Percentiles rank a stretch among this genome's conserved stretches.
These are phyloP conservation scores for Petrosia ficiformis DNA, from an alignment of 37 sponge, comb jelly and placozoan species.

Conservation along the genomic window DNA sequence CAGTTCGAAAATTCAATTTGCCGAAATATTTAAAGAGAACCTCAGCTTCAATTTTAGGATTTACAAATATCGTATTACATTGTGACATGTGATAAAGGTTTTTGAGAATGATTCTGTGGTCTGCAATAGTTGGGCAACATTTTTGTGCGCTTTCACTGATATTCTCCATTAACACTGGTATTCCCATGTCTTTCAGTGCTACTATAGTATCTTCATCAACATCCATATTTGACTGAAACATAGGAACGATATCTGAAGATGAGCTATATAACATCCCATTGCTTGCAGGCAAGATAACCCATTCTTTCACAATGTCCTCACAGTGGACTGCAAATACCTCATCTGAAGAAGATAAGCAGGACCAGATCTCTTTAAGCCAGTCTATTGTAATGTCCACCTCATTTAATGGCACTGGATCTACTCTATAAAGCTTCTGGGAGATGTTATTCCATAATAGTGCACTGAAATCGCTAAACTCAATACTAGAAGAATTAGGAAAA, in stretches of 20 bases:
- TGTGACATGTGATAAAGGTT: background rate
- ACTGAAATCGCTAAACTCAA: too few species aligned
- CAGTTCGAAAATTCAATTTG: constrained; percentile 6
- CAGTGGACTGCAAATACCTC: background rate
- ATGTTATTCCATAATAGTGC: too few species aligned
- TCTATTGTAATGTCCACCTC: background rate
- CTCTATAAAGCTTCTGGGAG: background rate
- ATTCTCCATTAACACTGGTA: background rate
- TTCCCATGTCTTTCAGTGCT: background rate
- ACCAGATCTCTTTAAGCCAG: constrained; percentile 10
- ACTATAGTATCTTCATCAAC: background rate
- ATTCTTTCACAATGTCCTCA: constrained; percentile 1
- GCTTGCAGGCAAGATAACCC: constrained; percentile 35
- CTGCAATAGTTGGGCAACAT: background rate
- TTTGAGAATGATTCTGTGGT: background rate
- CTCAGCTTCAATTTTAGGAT: background rate
- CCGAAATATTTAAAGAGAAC: constrained; percentile 24
- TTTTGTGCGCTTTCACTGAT: background rate
- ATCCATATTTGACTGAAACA: background rate
- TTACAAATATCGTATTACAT: background rate
- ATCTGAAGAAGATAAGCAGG: constrained; percentile 17
- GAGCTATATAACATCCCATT: constrained; percentile 9
- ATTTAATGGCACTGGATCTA: background rate
- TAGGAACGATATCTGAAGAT: background rate
- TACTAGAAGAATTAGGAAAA: too few species aligned